Conservation (phyloP, 2,113 vertebrate species). For the Pimephales promelas region DNA sequence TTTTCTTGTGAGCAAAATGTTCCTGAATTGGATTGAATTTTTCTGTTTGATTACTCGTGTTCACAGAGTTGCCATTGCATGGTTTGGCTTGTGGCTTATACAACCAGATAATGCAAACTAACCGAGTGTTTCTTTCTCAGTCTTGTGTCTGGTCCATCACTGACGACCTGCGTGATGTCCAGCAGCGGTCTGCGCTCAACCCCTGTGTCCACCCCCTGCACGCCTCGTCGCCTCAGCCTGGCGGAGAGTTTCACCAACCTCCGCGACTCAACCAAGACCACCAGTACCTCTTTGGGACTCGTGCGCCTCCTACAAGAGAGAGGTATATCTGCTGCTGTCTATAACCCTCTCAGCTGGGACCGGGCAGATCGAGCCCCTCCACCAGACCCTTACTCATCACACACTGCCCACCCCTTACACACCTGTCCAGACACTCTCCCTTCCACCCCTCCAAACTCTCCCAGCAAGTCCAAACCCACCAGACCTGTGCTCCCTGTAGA, state of each 20-base stretch:
- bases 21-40: not conserved
- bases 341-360: conserved; percentile 90
- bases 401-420: conserved; percentile 66
- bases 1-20: not conserved
- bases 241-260: conserved; percentile 94
- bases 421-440: conserved; percentile 78
- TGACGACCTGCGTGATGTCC: conserved; percentile 74
- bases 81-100: not conserved
- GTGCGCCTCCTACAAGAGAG: conserved; percentile 90
- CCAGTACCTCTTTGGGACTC: conserved; percentile 93
- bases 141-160: conserved; percentile 73
- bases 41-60: not conserved
- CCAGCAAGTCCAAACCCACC: conserved; percentile 61
- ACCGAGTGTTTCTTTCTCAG: conserved; percentile 56
- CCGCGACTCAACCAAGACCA: conserved; percentile 92
- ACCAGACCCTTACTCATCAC: conserved; percentile 57
- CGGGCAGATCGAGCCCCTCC: conserved; percentile 70
- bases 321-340: conserved; percentile 92
- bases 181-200: conserved; percentile 82
- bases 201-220: conserved; percentile 88
- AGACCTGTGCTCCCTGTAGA: conserved; percentile 75
- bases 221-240: conserved; percentile 90
- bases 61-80: not conserved
- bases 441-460: conserved; percentile 90
- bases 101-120: not conserved